Evolutionary conservation across 2,113 vertebrate genomes (phyloP).

Genomic region (Misgurnus anguillicaudatus): DNA sequence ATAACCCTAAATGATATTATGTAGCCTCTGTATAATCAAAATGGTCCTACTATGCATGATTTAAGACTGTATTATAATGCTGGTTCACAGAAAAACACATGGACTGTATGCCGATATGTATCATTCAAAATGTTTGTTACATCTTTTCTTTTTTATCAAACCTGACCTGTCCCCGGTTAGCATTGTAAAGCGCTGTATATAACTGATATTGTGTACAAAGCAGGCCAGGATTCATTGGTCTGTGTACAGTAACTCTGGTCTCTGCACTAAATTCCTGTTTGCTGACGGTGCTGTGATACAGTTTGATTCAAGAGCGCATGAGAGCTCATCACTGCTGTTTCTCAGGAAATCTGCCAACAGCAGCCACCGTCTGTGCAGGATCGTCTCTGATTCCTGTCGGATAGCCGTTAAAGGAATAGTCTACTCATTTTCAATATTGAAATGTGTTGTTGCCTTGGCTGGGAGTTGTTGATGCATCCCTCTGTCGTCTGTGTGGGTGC

Average conservation of each 20-base stretch:
- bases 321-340: slow-evolving; percentile 52
- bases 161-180: slow-evolving; percentile 20
- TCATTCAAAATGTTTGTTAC: slow-evolving; percentile 57
- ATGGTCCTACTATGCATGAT: slow-evolving; percentile 71
- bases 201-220: slow-evolving; percentile 26
- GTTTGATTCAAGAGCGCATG: slow-evolving; percentile 41
- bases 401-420: too few relatives aligned
- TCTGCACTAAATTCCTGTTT: slow-evolving; percentile 27
- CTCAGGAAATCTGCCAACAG: slow-evolving; percentile 66
- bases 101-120: slow-evolving; percentile 25
- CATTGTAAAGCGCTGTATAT: slow-evolving; percentile 34
- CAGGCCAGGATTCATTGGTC: slow-evolving; percentile 21
- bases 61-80: slow-evolving; percentile 61
- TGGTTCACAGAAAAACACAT: slow-evolving; percentile 50
- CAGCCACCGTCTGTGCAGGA: slow-evolving; percentile 39
- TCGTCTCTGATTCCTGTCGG: not conserved
- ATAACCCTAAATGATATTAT: slow-evolving; percentile 59
- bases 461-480: too few relatives aligned
- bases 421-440: too few relatives aligned
- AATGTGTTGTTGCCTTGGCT: too few relatives aligned
- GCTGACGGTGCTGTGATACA: slow-evolving; percentile 12
- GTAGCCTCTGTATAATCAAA: slow-evolving; percentile 64
- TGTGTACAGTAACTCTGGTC: slow-evolving; percentile 13
- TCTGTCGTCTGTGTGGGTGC: too few relatives aligned
- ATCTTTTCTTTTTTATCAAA: slow-evolving; percentile 43